Base-by-base conservation (phyloP, 2,113 vertebrate genomes). In the Odontesthes bonariensis region DNA sequence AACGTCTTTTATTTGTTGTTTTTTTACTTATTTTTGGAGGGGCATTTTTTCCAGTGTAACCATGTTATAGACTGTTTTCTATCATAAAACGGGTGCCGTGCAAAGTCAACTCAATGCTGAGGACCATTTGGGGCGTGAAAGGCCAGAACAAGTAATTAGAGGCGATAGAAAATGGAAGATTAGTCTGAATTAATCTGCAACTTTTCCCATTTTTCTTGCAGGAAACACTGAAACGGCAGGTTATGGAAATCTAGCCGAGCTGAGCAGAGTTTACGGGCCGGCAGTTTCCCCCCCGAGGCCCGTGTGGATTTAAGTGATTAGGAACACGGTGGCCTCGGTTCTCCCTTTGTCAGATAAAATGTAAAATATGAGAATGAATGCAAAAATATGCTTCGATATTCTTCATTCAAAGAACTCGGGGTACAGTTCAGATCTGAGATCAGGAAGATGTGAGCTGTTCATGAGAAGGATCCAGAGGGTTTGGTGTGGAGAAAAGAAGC, bases 281-380 rank as follows among this genome's bases (percentile, higher is more conserved):
- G n/a, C n/a, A n/a, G n/a, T n/a, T n/a, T n/a, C n/a, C n/a, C n/a
- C n/a, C n/a, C 78, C 8, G 16, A 51, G 16, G 81, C 64, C 80
- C 75, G 66, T 88, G 82, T 86, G 86, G 88, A 86, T 88, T 89
- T 83, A 87, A 80, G 85, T 87, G 81, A 92, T 91, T 92, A 91
- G 84, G 79, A 85, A 85, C 40, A 77, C n/a, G 74, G 80, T 66
- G 68, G 56, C 61, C 57, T 3, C 53, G 31, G 49, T 73, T 72
- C 58, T 55, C 8, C 69, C 59, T 88, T 83, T 86, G 89, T 90
- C 40, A 3, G 51, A 35, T 53, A 38, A 78, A 83, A 89, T 86
- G 78, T 79, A 78, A 90, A 78, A n/a, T 86, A 75, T 81, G 80
- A 35, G 64, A 82, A 82, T 73, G 64, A 86, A 82, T 85, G 80